A percentile compares a stretch with the other conserved stretches of the same genome.
Evolutionary conservation across 2,888 invertebrate genomes (phyloP).

Genomic region (Tetheella fluctuosa): DNA sequence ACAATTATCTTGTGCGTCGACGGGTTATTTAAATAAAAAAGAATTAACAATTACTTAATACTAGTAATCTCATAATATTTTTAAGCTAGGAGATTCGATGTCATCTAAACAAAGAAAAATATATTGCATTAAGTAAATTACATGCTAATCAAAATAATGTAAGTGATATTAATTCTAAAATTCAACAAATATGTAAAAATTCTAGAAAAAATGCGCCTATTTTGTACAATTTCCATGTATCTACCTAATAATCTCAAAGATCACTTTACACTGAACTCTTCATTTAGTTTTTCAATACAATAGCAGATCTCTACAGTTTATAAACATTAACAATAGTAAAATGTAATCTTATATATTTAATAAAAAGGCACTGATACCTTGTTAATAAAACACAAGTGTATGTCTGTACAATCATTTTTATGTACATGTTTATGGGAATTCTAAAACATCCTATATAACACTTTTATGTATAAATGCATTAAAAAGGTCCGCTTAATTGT

Average conservation of each 20-base stretch:
- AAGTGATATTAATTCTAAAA: conserved; percentile 44
- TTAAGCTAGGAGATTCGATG: conserved; percentile 75
- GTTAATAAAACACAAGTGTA: conserved; percentile 14
- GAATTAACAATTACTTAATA: conserved; percentile 67
- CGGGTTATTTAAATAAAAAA: conserved; percentile 67
- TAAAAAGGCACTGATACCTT: conserved; percentile 25
- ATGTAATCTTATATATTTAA: conserved; percentile 16
- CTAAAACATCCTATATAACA: conserved; percentile 42
- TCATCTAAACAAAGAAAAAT: conserved; percentile 42
- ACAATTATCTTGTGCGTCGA: conserved; percentile 69
- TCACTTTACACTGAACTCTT: conserved; percentile 37
- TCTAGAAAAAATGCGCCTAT: conserved; percentile 60
- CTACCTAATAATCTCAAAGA: conserved; percentile 72
- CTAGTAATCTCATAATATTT: conserved; percentile 79
- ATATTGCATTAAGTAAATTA: conserved; percentile 55
- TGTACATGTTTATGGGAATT: conserved; percentile 28
- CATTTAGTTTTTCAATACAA: conserved; percentile 19
- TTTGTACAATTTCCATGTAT: conserved; percentile 61
- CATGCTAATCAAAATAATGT: conserved; percentile 36
- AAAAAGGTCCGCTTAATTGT: conserved; percentile 41
- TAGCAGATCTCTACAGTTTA: conserved; percentile 12
- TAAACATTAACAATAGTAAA: conserved; percentile 6
- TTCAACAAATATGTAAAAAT: conserved; percentile 73
- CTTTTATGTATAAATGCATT: conserved; percentile 47
- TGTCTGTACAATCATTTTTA: conserved; percentile 38